Percentiles rank a stretch among this genome's conserved stretches.
phyloP scores from a whole-genome alignment of 1,140 invertebrate species.

The Calephelis virginiensis region DNA sequence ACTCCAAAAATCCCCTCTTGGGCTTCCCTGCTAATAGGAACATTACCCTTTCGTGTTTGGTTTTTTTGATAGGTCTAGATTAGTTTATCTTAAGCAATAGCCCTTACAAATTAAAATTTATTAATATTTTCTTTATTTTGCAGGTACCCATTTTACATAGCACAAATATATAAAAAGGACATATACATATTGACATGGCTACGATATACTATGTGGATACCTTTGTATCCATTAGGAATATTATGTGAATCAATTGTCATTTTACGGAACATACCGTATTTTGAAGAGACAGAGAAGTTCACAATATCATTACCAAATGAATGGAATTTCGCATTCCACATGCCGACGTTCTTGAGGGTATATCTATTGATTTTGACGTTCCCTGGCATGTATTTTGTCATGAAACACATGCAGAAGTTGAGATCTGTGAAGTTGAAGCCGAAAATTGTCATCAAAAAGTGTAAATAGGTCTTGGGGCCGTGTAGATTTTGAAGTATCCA shows the following conservation, averaged over 20 bases:
- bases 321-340: conserved; percentile 93
- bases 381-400: conserved; percentile 86
- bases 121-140: conserved; percentile 36
- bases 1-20: too few relatives aligned
- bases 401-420: conserved; percentile 88
- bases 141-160: conserved; percentile 95
- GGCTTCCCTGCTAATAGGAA: too few relatives aligned
- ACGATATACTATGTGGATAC: conserved; percentile 95
- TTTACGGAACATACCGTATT: conserved; percentile 91
- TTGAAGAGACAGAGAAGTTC: conserved; percentile 90
- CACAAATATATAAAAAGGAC: conserved; percentile 86
- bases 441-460: conserved; percentile 66
- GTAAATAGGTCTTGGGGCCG: conserved; percentile 40
- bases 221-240: conserved; percentile 93
- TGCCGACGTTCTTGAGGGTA: conserved; percentile 87
- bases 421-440: conserved; percentile 56
- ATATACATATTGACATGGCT: conserved; percentile 92
- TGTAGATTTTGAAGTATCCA: neutral
- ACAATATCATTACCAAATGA: conserved; percentile 88
- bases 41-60: too few relatives aligned
- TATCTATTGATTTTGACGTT: conserved; percentile 89
- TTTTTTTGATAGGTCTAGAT: too few relatives aligned
- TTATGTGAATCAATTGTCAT: conserved; percentile 91
- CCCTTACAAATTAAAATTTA: neutral
- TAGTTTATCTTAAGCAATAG: too few relatives aligned